Evolutionary conservation across 2,888 invertebrate species (phyloP).

Genomic region (Venustoraphidia nigricollis): DNA sequence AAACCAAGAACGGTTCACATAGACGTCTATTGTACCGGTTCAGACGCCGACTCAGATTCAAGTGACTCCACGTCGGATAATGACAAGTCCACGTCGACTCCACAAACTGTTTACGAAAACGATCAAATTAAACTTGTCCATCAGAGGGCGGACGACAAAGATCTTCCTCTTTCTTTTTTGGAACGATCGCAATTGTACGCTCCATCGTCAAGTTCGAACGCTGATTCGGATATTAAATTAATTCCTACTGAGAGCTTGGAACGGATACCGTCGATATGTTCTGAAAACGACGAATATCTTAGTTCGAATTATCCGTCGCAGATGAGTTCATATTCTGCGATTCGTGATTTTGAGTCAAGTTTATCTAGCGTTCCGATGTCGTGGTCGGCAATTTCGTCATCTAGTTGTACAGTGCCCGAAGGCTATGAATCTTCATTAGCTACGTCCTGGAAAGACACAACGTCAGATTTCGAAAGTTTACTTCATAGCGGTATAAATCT

Average conservation of each 20-base stretch:
- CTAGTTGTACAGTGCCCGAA: conserved; percentile 30
- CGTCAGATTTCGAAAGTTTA: conserved; percentile 36
- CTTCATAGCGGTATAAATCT: conserved; percentile 31
- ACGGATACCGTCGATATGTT: conserved; percentile 16
- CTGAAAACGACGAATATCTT: conserved; percentile 29
- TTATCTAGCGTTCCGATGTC: conserved; percentile 32
- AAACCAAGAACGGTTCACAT: conserved; percentile 55
- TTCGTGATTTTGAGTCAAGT: conserved; percentile 38
- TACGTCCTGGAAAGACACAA: conserved; percentile 46
- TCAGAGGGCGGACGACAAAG: conserved; percentile 28
- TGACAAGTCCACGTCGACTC: conserved; percentile 35
- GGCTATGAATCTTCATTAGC: conserved; percentile 31
- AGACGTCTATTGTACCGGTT: conserved; percentile 59
- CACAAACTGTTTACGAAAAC: conserved; percentile 48
- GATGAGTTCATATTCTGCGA: conserved; percentile 36
- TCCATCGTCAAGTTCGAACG: conserved; percentile 9
- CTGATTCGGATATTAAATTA: conserved; percentile 10
- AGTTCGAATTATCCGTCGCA: conserved; percentile 49
- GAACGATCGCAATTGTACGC: conserved; percentile 8
- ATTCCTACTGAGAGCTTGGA: conserved; percentile 15
- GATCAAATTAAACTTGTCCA: conserved; percentile 43
- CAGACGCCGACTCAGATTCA: conserved; percentile 24
- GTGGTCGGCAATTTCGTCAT: conserved; percentile 32
- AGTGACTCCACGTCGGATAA: conserved; percentile 24
- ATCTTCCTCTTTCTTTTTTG: conserved; percentile 27